phyloP scores from a whole-genome alignment of 2,113 vertebrate genomes.

The Perognathus longimembris region DNA sequence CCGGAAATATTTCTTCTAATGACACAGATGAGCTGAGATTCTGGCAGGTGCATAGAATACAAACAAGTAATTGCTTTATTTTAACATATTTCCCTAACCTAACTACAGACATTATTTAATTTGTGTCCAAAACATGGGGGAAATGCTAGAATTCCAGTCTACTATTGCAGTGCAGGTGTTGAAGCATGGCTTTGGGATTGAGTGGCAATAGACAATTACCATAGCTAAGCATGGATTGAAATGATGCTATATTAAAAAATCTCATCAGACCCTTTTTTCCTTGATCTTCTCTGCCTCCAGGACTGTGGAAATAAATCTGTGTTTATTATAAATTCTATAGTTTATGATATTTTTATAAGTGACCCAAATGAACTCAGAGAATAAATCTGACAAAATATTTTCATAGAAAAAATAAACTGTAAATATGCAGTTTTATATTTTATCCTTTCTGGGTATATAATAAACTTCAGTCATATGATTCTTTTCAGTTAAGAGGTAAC shows the following conservation, averaged over 20 bases:
- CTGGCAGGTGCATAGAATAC: neutral
- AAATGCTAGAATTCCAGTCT: neutral
- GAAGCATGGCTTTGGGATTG: neutral
- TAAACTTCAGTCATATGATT: neutral
- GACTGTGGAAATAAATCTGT: neutral
- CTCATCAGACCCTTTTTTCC: neutral
- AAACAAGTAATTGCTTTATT: neutral
- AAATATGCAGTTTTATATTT: neutral
- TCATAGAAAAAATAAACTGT: neutral
- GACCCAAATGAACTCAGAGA: neutral
- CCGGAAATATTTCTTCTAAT: neutral
- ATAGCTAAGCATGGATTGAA: neutral
- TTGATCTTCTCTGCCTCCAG: neutral
- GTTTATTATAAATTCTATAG: neutral
- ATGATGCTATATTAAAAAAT: neutral
- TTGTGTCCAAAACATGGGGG: neutral
- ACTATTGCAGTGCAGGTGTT: neutral
- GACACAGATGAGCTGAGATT: neutral
- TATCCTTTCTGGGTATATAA: neutral
- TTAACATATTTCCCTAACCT: accelerated
- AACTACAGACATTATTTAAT: neutral
- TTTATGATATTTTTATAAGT: neutral
- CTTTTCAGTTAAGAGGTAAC: neutral
- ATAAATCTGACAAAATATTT: neutral
- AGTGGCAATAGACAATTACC: neutral